Conservation (phyloP, 2,797 vertebrate genomes). For the Macropodus opercularis region DNA sequence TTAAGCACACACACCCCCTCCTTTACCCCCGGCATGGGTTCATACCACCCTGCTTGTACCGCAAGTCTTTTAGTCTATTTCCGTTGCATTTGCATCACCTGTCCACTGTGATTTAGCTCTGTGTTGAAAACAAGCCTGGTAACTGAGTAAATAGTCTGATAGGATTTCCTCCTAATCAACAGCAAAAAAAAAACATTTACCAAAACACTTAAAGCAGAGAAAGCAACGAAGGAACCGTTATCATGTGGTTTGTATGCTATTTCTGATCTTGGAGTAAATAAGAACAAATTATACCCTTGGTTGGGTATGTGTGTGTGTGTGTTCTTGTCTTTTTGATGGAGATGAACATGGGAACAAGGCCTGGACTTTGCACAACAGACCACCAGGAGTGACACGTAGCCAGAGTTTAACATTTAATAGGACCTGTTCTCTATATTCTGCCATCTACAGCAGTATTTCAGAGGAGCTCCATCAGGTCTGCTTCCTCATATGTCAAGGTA, state of each 20-base stretch:
- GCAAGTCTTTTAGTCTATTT: constrained; percentile 40
- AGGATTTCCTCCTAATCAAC: not conserved
- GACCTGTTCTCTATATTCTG: not conserved
- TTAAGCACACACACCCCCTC: constrained; percentile 4
- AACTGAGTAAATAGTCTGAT: not conserved
- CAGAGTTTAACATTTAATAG: not conserved
- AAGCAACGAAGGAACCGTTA: constrained; percentile 15
- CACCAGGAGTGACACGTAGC: constrained; percentile 48
- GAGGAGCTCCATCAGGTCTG: not conserved
- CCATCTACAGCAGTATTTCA: not conserved
- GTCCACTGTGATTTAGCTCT: constrained; percentile 23
- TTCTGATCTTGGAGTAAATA: constrained; percentile 19
- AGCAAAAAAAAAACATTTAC: not conserved
- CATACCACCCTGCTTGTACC: constrained; percentile 35
- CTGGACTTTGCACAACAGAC: constrained; percentile 26
- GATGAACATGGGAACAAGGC: constrained; percentile 56
- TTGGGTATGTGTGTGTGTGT: constrained; percentile 16
- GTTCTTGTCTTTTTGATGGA: constrained; percentile 28
- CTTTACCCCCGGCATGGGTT: not conserved
- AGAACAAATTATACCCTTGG: constrained; percentile 30
- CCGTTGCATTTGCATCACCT: constrained; percentile 50
- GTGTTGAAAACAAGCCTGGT: not conserved
- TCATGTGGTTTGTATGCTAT: constrained; percentile 45
- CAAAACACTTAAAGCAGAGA: not conserved
- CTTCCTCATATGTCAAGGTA: not conserved